Percentiles rank a stretch among this genome's conserved stretches.
Conservation (phyloP, 2,113 vertebrate species). For the Thryonomys swinderianus region DNA sequence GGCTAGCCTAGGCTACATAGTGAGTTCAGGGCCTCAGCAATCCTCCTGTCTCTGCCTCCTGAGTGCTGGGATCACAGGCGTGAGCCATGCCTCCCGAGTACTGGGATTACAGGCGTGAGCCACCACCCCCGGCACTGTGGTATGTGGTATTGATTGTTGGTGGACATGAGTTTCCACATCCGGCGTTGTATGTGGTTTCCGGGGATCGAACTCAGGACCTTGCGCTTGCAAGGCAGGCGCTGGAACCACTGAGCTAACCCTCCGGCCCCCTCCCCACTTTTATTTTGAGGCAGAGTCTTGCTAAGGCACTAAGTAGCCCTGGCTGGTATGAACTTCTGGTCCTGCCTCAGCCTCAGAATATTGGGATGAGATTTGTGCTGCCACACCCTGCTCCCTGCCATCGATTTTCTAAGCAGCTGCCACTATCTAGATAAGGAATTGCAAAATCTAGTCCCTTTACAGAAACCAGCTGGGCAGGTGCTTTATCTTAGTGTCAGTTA, state of each 20-base stretch:
- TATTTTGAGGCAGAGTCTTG: neutral
- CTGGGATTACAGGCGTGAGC: too few species aligned
- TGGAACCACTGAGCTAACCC: neutral
- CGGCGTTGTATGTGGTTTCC: too few species aligned
- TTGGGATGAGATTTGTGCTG: neutral
- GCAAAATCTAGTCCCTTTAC: neutral
- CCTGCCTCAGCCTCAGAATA: neutral
- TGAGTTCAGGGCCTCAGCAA: too few species aligned
- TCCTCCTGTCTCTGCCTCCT: too few species aligned
- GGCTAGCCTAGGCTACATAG: too few species aligned
- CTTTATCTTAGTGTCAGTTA: constrained; percentile 3
- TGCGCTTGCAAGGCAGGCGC: too few species aligned
- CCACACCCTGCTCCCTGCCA: neutral
- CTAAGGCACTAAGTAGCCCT: neutral
- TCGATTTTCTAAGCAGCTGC: neutral
- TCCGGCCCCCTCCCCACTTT: neutral
- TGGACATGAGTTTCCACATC: too few species aligned
- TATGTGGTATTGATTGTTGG: too few species aligned
- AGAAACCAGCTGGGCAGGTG: neutral
- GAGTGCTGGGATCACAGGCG: too few species aligned
- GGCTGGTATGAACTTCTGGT: neutral
- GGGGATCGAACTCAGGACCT: too few species aligned
- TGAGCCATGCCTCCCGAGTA: too few species aligned
- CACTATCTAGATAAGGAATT: constrained; percentile 40
- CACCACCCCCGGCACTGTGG: too few species aligned